A percentile compares a stretch with the other conserved stretches of the same genome.
These are phyloP conservation scores for Drosophila kanapiae DNA, from an alignment of 1,140 invertebrate species.

Conservation along the genomic window DNA sequence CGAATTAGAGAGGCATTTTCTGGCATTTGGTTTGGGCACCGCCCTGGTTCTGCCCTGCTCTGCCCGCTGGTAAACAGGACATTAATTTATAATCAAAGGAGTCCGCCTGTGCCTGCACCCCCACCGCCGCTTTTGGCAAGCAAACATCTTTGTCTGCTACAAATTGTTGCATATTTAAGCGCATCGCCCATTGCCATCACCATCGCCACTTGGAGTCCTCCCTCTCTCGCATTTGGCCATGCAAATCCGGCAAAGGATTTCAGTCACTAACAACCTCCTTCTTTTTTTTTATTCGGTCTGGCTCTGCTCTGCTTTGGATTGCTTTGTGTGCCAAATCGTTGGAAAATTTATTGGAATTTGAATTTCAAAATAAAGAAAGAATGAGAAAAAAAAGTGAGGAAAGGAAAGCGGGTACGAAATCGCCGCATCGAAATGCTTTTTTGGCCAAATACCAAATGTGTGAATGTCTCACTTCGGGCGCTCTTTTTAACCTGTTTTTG, in stretches of 20 bases:
- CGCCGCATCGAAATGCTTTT: constrained; percentile 69
- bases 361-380: constrained; percentile 73
- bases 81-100: constrained; percentile 79
- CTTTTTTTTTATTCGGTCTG: constrained; percentile 6
- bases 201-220: constrained; percentile 4
- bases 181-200: constrained; percentile 8
- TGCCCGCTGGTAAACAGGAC: constrained; percentile 61
- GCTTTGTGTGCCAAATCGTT: constrained; percentile 80
- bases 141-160: constrained; percentile 72
- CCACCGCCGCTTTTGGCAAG: constrained; percentile 17
- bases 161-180: constrained; percentile 79
- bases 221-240: constrained; percentile 36
- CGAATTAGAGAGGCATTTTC: constrained; percentile 52
- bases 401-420: constrained; percentile 45
- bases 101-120: background rate
- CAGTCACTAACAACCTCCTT: constrained; percentile 41
- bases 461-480: constrained; percentile 30
- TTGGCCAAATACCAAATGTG: constrained; percentile 76
- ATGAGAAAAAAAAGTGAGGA: background rate
- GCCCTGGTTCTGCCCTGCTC: background rate
- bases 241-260: constrained; percentile 56
- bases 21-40: constrained; percentile 28
- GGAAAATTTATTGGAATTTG: constrained; percentile 84
- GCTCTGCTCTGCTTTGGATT: constrained; percentile 29
- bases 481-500: constrained; percentile 8